These are phyloP conservation scores for Chaetoderma sp. DNA, from an alignment of 2,888 invertebrate species.

Conservation along the genomic window DNA sequence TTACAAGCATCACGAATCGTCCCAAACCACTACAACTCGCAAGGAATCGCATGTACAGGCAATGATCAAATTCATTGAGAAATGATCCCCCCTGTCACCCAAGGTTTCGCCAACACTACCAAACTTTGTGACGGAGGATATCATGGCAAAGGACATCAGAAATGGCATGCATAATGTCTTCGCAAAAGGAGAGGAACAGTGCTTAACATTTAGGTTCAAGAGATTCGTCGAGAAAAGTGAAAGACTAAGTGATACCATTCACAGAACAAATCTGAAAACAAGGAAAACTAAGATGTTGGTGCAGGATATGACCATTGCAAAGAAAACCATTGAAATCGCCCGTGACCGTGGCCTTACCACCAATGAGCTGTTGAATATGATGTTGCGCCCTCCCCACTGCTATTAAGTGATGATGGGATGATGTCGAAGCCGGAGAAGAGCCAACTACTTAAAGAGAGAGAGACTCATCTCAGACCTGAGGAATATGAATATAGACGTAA, in stretches of 20 bases:
- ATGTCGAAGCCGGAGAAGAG: conserved; percentile 5
- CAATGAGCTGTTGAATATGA: background rate
- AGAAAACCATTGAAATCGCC: background rate
- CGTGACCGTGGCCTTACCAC: no score
- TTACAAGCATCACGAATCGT: background rate
- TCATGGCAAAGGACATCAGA: background rate
- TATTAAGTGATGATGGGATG: background rate
- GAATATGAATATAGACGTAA: background rate
- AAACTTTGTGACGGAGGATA: background rate
- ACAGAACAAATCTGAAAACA: background rate
- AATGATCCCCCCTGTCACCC: background rate
- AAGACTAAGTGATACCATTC: background rate
- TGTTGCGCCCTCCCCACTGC: background rate
- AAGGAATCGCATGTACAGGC: background rate
- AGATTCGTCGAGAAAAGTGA: background rate
- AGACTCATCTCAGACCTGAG: background rate
- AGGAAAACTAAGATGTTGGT: background rate
- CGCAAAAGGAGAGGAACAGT: background rate
- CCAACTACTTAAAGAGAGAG: conserved; percentile 1
- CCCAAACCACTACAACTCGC: background rate
- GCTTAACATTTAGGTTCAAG: background rate
- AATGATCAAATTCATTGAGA: background rate
- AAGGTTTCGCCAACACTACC: background rate
- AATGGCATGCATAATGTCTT: background rate
- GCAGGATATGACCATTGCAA: background rate